phyloP scores from a whole-genome alignment of 1,140 invertebrate genomes.

The Apis cerana region DNA sequence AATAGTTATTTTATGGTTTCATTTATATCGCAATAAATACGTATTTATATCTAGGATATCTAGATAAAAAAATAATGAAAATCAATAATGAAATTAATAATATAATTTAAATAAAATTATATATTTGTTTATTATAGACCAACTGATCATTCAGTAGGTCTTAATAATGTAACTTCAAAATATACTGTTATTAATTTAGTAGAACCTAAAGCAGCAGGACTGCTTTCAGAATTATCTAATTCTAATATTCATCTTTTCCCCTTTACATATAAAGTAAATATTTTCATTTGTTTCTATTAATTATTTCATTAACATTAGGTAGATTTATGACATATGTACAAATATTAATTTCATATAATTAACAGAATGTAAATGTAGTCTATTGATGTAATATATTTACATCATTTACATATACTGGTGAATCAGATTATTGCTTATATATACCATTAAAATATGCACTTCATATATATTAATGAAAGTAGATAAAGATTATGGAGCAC shows the following conservation, averaged over 20 bases:
- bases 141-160: conserved; percentile 83
- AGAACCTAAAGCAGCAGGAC: conserved; percentile 88
- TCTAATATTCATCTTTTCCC: conserved; percentile 86
- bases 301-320: neutral
- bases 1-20: conserved; percentile 92
- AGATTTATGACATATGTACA: neutral
- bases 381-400: conserved; percentile 90
- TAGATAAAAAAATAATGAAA: conserved; percentile 68
- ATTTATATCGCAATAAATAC: conserved; percentile 90
- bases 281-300: neutral
- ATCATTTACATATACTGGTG: conserved; percentile 91
- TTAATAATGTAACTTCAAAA: conserved; percentile 90
- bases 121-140: conserved; percentile 71
- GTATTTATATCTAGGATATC: conserved; percentile 88
- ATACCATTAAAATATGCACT: conserved; percentile 90
- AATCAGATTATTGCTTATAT: conserved; percentile 91
- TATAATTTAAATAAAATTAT: neutral
- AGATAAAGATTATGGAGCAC: conserved; percentile 85
- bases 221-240: conserved; percentile 89
- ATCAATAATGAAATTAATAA: neutral
- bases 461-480: conserved; percentile 89
- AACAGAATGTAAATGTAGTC: conserved; percentile 87
- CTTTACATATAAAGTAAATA: conserved; percentile 87
- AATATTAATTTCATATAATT: conserved; percentile 19
- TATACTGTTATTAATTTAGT: conserved; percentile 93